Evolutionary conservation across 2,888 invertebrate genomes (phyloP).

Genomic region (Odontocolon sp.): DNA sequence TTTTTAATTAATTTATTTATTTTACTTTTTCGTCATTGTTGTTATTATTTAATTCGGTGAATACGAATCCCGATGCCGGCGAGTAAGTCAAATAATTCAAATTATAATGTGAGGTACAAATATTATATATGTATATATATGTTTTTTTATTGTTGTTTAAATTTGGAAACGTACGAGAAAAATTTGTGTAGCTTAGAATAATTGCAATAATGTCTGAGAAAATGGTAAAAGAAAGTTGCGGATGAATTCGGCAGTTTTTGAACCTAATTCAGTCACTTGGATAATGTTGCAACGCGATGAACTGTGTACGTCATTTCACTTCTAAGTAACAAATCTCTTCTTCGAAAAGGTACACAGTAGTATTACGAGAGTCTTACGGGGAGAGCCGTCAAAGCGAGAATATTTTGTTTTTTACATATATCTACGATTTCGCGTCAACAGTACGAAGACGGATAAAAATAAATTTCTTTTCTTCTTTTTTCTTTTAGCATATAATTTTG

Average conservation of each 20-base stretch:
- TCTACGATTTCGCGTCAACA: too few species aligned
- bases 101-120: too few species aligned
- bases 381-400: slow-evolving; percentile 8
- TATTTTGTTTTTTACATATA: too few species aligned
- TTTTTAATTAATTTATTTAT: too few species aligned
- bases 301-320: slow-evolving; percentile 4
- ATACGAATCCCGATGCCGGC: slow-evolving; percentile 25
- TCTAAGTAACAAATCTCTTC: neutral
- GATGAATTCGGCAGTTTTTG: slow-evolving; percentile 68
- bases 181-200: slow-evolving; percentile 2
- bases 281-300: slow-evolving; percentile 8
- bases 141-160: neutral
- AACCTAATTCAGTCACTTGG: slow-evolving; percentile 61
- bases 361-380: neutral
- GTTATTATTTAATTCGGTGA: too few species aligned
- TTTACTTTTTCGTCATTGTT: too few species aligned
- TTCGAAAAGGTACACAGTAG: neutral
- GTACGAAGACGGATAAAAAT: too few species aligned
- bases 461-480: neutral
- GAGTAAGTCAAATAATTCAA: slow-evolving; percentile 3
- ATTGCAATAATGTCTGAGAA: slow-evolving; percentile 48
- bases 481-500: neutral
- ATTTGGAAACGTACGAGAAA: slow-evolving; percentile 6
- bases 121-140: too few species aligned
- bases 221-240: slow-evolving; percentile 69